Evolutionary conservation across 2,888 invertebrate genomes (phyloP), one percentile per base, ranked within the genome.

Genomic region (Dichetophora obliterata): DNA sequence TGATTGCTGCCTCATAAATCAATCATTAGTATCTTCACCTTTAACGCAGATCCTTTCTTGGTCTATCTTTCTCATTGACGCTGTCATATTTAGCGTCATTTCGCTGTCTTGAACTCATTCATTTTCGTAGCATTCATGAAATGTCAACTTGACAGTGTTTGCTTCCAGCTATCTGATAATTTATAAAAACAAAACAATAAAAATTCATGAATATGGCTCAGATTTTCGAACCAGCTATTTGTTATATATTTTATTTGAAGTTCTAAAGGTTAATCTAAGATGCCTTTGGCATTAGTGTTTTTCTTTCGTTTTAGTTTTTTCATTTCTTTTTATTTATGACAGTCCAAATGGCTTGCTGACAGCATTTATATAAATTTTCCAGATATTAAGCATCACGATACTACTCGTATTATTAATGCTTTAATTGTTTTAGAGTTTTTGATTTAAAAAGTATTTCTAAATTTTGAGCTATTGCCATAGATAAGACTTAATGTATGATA

Each of bases 171-270:
- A 11, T 50, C 48, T 31, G 27, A n/a, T 8, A n/a, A 52, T 31
- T 31, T 19, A 22, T 54, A 43, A 24, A 54, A 14, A 31, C n/a
- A 27, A 52, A 50, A 43, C 72, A 59, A 77, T 77, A 85, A 83
- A 77, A 85, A 82, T 85, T 82, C 81, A 85, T 85, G 84, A 85
- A 86, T 86, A 82, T 83, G 81, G 84, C 83, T 83, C 85, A 85
- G 86, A 86, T 85, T 85, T 85, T 82, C 80, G 78, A 82, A 81
- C 80, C 81, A 79, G 82, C 82, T 82, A 83, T 83, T 81, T 48
- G 37, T 50, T 19, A n/a, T 72, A 50, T 72, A 43, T 50, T 48
- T 74, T 31, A 19, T 37, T 50, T 70, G 52, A 34, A 50, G 43
- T 43, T 43, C 11, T 43, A 3, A 43, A 43, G 43, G 43, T 43